Base-by-base conservation (phyloP, 30 jellyfish, hydroid and myxozoan species). In the Mastigias papua region DNA sequence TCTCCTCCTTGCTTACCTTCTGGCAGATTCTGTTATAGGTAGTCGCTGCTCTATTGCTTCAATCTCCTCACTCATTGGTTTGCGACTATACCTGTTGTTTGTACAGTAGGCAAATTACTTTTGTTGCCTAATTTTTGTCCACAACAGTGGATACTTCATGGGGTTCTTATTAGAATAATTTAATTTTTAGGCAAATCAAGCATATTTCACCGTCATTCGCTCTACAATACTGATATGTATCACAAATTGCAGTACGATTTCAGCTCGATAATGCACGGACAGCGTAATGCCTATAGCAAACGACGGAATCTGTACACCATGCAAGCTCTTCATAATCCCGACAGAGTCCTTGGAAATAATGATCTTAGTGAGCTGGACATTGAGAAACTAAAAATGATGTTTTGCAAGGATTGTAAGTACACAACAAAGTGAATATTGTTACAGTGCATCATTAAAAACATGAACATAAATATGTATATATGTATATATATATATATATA, bases 221-320 rank as follows among this genome's bases (percentile, higher is more conserved):
- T 81, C 21, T 67, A 66, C 84, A 66, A 81, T 26, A 67, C 83
- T 21, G 76, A 81, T 49, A 81, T 68, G 84, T 81, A 65, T 34
- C 77, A 69, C 48, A 63, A 63, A 11, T 27, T 31, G 19, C 73
- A 81, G 51, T 81, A 81, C 68, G 91, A 81, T 54, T 81, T 57
- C 68, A 34, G 60, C 17, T 78, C 89, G 9, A 78, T 78, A 66
- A 78, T 78, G 89, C 89, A 78, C 68, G 30, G 61, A 54, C 89
- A 28, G 34, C 63, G 83, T 5, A 37, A 23, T 32, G 3, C 68
- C 34, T 72, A 6, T 35, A 35, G 83, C 35, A 72, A 37, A 72
- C n/a, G 35, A 1, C 46, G 3, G 1, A 15, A n/a, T 5, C 63
- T 72, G 0, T 63, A 63, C 46, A 81, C 91, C 4, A 27, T 81